phyloP scores from a whole-genome alignment of 2,113 vertebrate species.

The Stigmatopora nigra region DNA sequence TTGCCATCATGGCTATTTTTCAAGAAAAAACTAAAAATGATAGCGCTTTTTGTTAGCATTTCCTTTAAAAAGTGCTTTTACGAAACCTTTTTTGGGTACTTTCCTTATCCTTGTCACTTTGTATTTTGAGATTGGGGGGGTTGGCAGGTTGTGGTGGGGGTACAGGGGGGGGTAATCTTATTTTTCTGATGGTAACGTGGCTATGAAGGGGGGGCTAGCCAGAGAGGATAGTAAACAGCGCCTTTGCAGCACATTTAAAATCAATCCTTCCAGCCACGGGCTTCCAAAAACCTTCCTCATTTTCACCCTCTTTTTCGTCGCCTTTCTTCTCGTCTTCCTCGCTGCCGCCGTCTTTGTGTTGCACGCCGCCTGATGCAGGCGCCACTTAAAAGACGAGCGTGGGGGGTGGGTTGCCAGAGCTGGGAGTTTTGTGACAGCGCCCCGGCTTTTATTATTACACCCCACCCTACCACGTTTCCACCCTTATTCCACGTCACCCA shows the following conservation, averaged over 20 bases:
- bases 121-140: conserved; percentile 23
- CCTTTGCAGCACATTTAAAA: conserved; percentile 71
- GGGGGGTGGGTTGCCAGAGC: conserved; percentile 6
- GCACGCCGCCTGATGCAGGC: conserved; percentile 51
- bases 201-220: conserved; percentile 55
- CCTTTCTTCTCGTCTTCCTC: conserved; percentile 35
- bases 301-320: conserved; percentile 13
- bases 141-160: no score
- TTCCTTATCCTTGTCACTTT: conserved; percentile 12
- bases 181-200: conserved; percentile 61
- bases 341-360: conserved; percentile 43
- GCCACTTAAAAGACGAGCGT: conserved; percentile 58
- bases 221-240: conserved; percentile 65
- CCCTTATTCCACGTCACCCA: not conserved
- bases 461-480: not conserved
- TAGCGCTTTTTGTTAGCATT: not conserved
- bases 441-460: conserved; percentile 59
- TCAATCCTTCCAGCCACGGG: conserved; percentile 66
- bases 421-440: conserved; percentile 56
- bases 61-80: not conserved
- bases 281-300: conserved; percentile 33
- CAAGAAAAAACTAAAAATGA: not conserved
- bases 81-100: conserved; percentile 17
- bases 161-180: conserved; percentile 46
- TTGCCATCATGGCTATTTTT: not conserved